Base-by-base conservation (phyloP, 2,113 vertebrate genomes). In the Rhabdomys dilectus region DNA sequence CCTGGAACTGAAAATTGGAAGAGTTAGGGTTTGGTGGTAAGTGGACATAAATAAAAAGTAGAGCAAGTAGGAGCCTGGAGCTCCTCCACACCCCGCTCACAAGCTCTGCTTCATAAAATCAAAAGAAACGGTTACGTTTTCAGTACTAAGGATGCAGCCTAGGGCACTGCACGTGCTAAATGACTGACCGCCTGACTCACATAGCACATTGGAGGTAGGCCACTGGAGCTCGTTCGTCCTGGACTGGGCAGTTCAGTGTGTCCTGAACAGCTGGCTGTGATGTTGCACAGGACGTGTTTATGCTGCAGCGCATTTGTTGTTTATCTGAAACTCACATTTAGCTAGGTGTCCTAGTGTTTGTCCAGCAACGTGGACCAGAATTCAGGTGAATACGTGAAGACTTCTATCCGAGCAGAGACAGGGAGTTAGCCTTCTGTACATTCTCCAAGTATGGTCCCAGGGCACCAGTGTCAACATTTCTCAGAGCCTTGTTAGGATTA, bases 341-440 rank as follows among this genome's bases (percentile, higher is more conserved):
- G 76, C 80, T 66, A 51, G 78, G 70, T 21, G 5, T 80, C 84
- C 86, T 51, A 26, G 19, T 56, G 48, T 89, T 96, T 62, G 11
- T 85, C 70, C 81, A 75, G 51, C 42, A 84, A 36, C 31, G 13
- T 29, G 64, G 0, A 29, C 31, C 34, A 88, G 64, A 94, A 11
- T 93, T 97, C 76, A 66, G 17, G 36, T 91, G 85, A 89, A 85
- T 16, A 39, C 12, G 48, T 66, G 34, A 45, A 91, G 39, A 82
- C 76, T 94, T 90, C 21, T 84, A 0, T 42, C 42, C 90, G 11
- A 39, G 64, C n/a, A 22, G 17, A 68, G 70, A 72, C 56, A 84
- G 48, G 24, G 29, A 86, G 16, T 60, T 85, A 56, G 73, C 75
- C 31, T 62, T 36, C n/a, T 7, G 12, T 31, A 10, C 22, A 6